These are phyloP conservation scores for Gambelia wislizenii DNA, from an alignment of 2,797 vertebrate species.

Conservation along the genomic window DNA sequence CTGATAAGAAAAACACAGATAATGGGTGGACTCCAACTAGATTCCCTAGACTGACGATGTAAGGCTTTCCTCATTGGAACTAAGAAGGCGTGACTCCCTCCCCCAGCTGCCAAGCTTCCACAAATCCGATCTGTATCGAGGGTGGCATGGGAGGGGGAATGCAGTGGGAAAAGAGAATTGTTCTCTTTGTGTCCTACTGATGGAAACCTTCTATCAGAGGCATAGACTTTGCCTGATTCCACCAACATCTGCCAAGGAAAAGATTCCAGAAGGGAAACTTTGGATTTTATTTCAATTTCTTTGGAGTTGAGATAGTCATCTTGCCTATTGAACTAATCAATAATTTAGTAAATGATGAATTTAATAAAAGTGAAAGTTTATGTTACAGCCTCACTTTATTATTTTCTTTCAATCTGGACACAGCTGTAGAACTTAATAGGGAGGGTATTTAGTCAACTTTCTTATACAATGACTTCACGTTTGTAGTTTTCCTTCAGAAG, in stretches of 20 bases:
- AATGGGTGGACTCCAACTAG: neutral
- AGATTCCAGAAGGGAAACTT: accelerated
- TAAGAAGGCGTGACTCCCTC: neutral
- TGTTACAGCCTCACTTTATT: slow-evolving; percentile 5
- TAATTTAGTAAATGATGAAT: slow-evolving; percentile 19
- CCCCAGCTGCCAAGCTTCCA: too few species aligned
- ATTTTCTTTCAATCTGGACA: slow-evolving; percentile 32
- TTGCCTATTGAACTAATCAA: neutral
- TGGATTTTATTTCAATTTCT: neutral
- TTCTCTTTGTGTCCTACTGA: neutral
- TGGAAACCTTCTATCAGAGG: neutral
- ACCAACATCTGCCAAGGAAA: neutral
- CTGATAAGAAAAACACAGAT: neutral
- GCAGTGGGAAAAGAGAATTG: neutral
- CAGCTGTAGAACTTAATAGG: slow-evolving; percentile 25
- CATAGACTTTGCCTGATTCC: neutral
- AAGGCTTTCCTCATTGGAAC: neutral
- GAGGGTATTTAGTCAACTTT: slow-evolving; percentile 27
- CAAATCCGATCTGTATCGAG: neutral
- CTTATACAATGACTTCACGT: slow-evolving; percentile 46
- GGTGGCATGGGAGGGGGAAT: neutral
- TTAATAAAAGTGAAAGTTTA: slow-evolving; percentile 10
- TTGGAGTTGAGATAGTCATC: accelerated
- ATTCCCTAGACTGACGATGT: neutral
- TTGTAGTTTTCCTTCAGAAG: slow-evolving; percentile 48